Conservation (phyloP, 2,797 vertebrate species). For the Gastrophryne carolinensis region DNA sequence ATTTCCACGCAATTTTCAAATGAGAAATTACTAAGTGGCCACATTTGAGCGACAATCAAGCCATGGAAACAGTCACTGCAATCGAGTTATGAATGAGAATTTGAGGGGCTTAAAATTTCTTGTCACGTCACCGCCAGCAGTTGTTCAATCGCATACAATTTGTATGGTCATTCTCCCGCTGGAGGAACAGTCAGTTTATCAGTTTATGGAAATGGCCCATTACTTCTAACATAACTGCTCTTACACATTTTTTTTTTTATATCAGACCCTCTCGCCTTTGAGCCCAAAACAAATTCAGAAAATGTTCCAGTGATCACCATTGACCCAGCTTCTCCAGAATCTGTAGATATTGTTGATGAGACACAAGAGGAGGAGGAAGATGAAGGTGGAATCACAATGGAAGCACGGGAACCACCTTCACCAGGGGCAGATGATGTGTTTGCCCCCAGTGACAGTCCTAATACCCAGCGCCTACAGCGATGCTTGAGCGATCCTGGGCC, state of each 20-base stretch:
- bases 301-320: slow-evolving; percentile 86
- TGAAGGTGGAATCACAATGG: slow-evolving; percentile 78
- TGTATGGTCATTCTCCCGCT: too few species aligned
- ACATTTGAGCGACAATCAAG: too few species aligned
- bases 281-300: slow-evolving; percentile 65
- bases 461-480: slow-evolving; percentile 81
- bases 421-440: slow-evolving; percentile 68
- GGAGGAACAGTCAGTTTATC: too few species aligned
- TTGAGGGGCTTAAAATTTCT: too few species aligned
- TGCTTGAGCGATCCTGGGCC: slow-evolving; percentile 96
- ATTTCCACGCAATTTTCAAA: too few species aligned
- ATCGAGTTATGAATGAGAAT: too few species aligned
- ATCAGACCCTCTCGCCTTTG: slow-evolving; percentile 85
- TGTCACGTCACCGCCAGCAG: too few species aligned
- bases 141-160: too few species aligned
- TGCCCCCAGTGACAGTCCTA: slow-evolving; percentile 65
- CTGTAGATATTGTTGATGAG: slow-evolving; percentile 79
- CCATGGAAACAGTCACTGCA: too few species aligned
- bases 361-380: slow-evolving; percentile 68
- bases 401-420: slow-evolving; percentile 63
- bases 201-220: too few species aligned
- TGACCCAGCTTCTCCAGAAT: slow-evolving; percentile 90
- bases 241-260: not conserved
- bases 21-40: too few species aligned
- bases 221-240: too few species aligned